Evolutionary conservation across 30 jellyfish, hydroid and myxozoan species (phyloP).

Genomic region (Pelagia noctiluca): DNA sequence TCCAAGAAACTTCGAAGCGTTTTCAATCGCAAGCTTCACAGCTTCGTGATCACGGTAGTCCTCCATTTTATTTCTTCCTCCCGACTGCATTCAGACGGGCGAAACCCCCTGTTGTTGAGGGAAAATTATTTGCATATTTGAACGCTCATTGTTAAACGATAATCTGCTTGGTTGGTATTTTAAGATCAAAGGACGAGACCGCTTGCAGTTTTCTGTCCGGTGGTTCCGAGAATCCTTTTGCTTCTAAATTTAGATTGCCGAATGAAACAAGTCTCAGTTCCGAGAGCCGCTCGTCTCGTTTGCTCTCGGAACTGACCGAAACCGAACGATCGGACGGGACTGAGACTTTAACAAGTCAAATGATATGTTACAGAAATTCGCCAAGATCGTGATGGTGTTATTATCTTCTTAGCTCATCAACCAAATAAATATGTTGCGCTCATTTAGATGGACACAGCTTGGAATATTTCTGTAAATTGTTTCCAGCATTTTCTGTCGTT

Average conservation of each 20-base stretch:
- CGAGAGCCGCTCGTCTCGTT: constrained; percentile 7
- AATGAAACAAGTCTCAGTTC: constrained; percentile 1
- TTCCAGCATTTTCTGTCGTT: too few relatives aligned
- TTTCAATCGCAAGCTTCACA: constrained; percentile 19
- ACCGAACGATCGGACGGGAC: not conserved
- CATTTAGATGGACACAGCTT: too few relatives aligned
- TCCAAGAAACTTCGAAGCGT: constrained; percentile 24
- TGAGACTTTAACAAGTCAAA: constrained; percentile 3
- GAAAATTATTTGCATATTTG: constrained; percentile 19
- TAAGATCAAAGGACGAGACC: constrained; percentile 25
- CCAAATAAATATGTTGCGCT: too few relatives aligned
- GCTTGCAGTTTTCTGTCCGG: constrained; percentile 44
- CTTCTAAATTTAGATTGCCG: constrained; percentile 44
- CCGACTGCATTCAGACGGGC: not conserved
- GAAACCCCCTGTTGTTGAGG: constrained; percentile 24
- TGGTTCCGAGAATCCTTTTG: constrained; percentile 26
- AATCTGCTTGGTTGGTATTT: constrained; percentile 34
- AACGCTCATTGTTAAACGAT: constrained; percentile 21
- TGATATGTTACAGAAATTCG: too few relatives aligned
- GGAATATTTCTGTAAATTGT: too few relatives aligned
- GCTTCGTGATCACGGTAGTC: constrained; percentile 3
- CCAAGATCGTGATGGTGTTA: too few relatives aligned
- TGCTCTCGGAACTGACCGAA: constrained; percentile 5
- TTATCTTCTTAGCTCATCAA: too few relatives aligned
- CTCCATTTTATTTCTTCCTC: constrained; percentile 2